These are phyloP conservation scores for Ginglymostoma cirratum DNA, from an alignment of 2,113 vertebrate genomes.

Conservation along the genomic window DNA sequence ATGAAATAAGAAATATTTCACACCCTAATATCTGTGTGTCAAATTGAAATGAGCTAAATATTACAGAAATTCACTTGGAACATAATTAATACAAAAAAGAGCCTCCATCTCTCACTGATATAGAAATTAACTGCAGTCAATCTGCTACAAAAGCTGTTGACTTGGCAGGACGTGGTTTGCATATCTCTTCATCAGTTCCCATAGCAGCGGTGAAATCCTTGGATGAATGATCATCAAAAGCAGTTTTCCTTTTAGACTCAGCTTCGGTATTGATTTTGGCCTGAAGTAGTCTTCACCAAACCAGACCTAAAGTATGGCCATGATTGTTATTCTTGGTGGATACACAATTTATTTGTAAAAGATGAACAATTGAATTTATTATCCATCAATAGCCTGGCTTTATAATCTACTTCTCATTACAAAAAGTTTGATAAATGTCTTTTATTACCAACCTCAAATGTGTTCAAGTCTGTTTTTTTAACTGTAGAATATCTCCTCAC, in stretches of 20 bases:
- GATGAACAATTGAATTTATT: background rate
- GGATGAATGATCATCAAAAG: background rate
- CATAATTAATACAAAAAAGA: conserved; percentile 22
- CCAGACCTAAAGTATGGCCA: background rate
- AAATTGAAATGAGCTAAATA: conserved; percentile 20
- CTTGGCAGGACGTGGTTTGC: conserved; percentile 21
- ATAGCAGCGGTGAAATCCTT: background rate
- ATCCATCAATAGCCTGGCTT: background rate
- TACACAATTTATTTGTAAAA: background rate
- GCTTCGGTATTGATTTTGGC: background rate
- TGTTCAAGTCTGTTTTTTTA: background rate
- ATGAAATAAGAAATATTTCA: conserved; percentile 5
- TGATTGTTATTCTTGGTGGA: background rate
- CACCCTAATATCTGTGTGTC: background rate
- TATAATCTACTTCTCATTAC: background rate
- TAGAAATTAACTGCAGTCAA: conserved; percentile 10
- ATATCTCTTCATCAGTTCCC: conserved; percentile 20
- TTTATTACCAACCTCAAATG: background rate
- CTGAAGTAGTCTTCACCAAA: background rate
- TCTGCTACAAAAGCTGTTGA: conserved; percentile 10
- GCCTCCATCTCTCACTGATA: conserved; percentile 16
- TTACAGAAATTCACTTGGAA: conserved; percentile 23
- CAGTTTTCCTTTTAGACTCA: background rate
- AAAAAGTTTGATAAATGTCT: background rate
- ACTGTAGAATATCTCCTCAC: background rate